Evolutionary conservation across 2,113 vertebrate species (phyloP), one percentile per base, ranked within the genome.

Genomic region (Dicerorhinus sumatrensis): DNA sequence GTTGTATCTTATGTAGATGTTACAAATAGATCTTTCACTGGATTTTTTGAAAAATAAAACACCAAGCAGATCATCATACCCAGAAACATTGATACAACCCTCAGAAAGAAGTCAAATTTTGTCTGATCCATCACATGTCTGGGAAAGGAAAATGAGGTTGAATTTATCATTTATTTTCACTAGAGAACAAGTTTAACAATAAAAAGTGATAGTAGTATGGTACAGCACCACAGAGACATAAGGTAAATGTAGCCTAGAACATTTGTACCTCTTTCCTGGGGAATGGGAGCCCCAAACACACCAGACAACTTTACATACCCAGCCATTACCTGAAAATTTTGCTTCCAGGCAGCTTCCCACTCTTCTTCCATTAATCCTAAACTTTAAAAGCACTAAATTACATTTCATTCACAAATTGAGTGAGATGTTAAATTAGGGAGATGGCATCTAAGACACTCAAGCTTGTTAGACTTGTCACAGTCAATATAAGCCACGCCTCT

Each of bases 341-440:
- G 60, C 87, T 96, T 96, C 90, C 69, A 90, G 85, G 31, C 42
- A 48, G 14, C 20, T 60, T 97, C 97, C 69, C 56, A 46, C 95
- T 97, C 81, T 73, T 13, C 54, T 97, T 95, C n/a, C 94, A 90
- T 98, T 97, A 73, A 56, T 96, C 91, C 36, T 97, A 98, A 98
- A 98, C 87, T 98, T 98, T 95, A 97, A 95, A 98, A 96, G 11
- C 31, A 87, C 7, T 8, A 77, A 92, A 88, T 97, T 97, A 96
- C 85, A 83, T 97, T 98, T 97, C 93, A 96, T 98, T 98, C 94
- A 93, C 93, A 98, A 98, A 98, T 96, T 98, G 88, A 76, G 96
- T 33, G 6, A 98, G 97, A 98, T 96, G 97, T 98, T 86, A 96
- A 98, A 97, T 98, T 98, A 97, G 69, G 86, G 73, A 90, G 84